Evolutionary conservation across 2,113 vertebrate genomes (phyloP), one percentile per base, ranked within the genome.

Genomic region (Ageneiosus marmoratus): DNA sequence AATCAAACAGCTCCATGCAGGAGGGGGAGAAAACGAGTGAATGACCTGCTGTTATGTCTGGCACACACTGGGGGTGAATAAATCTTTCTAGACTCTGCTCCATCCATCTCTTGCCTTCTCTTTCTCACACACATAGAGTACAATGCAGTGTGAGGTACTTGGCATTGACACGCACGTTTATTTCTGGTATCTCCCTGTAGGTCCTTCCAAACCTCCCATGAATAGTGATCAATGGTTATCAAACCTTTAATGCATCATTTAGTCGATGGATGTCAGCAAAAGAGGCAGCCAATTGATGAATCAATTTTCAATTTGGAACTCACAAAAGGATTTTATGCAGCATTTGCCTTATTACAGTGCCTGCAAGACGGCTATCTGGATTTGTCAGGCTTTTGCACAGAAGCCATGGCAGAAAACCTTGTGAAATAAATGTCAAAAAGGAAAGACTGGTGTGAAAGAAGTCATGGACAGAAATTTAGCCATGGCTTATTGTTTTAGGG

Each of bases 1-100:
- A 91, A 92, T 85, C 85, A 85, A 91, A 91, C 60, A 81, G 60
- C 84, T 86, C 82, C 56, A 65, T n/a, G 48, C 16, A 41, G 74
- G 65, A 83, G 27, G 65, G 29, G 29, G 27, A 58, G 50, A 56
- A 80, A 74, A 69, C 69, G 5, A 79, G 83, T 84, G 83, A 87
- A 89, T 70, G 81, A 87, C 85, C 82, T 63, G 74, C 82, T 75
- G 80, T 85, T 84, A 53, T 73, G 85, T 80, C 89, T 90, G 87
- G 87, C 87, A 87, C 82, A 84, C 76, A 67, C 73, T 78, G 81
- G 74, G 87, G 86, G 79, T 62, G 80, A 83, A 82, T 77, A 85
- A 91, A 92, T 91, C 84, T 91, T 69, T 44, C 29, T 9, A 63
- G 29, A 76, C 60, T 56, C 22, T 34, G 13, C 70, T 15, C 72